Evolutionary conservation across 2,113 vertebrate species (phyloP), one percentile per base, ranked within the genome.

Genomic region (Pyxicephalus adspersus): DNA sequence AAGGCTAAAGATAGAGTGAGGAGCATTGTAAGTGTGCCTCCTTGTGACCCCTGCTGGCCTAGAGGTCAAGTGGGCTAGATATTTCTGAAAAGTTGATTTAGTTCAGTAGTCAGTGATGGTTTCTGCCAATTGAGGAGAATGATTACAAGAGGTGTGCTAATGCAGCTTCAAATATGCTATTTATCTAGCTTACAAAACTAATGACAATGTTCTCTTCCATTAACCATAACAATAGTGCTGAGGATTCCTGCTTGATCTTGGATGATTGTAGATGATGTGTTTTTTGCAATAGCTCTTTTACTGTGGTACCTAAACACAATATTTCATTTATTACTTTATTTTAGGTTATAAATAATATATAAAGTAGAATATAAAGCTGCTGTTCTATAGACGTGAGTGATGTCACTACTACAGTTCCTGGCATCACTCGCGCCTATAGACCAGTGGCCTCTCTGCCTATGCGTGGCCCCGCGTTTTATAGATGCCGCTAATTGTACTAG

Each of bases 31-130:
- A 85, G 79, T 88, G 89, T 93, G 93, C 94, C 93, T 94, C 91
- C 91, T 84, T 85, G 92, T 86, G 90, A 95, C 92, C 87, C 90
- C 77, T 89, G 67, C 91, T 91, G 85, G 90, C 91, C 87, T 87
- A 90, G 93, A 94, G 95, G 95, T 95, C 94, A 95, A 95, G 93
- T 95, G 93, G 95, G 95, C 93, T 90, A 90, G 91, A 94, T 93
- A 93, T 92, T 95, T 95, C 70, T 95, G 94, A 93, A 92, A 90
- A 77, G 93, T 95, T 96, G 94, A 96, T 96, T 96, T 95, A 95
- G 93, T 90, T 91, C 84, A 90, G 89, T 31, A 74, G 50, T 73
- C 17, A 71, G 25, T 6, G 60, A n/a, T 57, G 64, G 76, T 84
- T 79, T 76, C 73, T 0, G n/a, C n/a, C 26, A 58, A 79, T 71